Evolutionary conservation across 2,797 vertebrate genomes (phyloP).

Genomic region (Myotis findleyi): DNA sequence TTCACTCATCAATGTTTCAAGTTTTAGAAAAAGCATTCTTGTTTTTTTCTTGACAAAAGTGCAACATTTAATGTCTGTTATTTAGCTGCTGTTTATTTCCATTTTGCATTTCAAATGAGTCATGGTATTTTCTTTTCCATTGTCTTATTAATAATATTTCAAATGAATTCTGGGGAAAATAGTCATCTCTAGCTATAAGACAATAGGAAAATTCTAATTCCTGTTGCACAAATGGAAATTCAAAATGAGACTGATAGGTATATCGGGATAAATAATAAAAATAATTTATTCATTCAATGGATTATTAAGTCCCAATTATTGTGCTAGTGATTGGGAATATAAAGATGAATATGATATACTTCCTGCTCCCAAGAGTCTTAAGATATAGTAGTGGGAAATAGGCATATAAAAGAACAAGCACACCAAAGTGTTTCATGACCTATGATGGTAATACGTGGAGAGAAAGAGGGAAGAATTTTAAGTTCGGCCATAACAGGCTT

Average conservation of each 20-base stretch:
- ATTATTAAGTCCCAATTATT: constrained; percentile 37
- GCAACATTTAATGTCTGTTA: constrained; percentile 44
- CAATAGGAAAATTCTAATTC: constrained; percentile 51
- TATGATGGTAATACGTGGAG: neutral
- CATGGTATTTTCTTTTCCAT: constrained; percentile 64
- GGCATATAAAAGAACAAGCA: neutral
- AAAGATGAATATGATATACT: constrained; percentile 6
- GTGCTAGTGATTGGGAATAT: neutral
- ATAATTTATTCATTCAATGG: constrained; percentile 22
- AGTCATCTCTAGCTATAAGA: constrained; percentile 52
- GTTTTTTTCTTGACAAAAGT: constrained; percentile 52
- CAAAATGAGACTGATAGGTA: constrained; percentile 37
- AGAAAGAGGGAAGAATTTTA: neutral
- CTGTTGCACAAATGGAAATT: constrained; percentile 48
- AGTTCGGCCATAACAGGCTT: neutral
- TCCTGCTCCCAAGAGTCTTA: neutral
- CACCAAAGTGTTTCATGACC: neutral
- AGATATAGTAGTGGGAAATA: neutral
- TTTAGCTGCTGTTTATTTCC: constrained; percentile 66
- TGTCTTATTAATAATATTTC: constrained; percentile 68
- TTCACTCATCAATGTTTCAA: constrained; percentile 56
- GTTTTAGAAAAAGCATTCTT: constrained; percentile 45
- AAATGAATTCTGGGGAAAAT: constrained; percentile 57
- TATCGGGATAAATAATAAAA: constrained; percentile 51
- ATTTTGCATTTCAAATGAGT: constrained; percentile 69